Evolutionary conservation across 64 coral and sea anemone species (phyloP).

Genomic region (Dendronephthya gigantea): DNA sequence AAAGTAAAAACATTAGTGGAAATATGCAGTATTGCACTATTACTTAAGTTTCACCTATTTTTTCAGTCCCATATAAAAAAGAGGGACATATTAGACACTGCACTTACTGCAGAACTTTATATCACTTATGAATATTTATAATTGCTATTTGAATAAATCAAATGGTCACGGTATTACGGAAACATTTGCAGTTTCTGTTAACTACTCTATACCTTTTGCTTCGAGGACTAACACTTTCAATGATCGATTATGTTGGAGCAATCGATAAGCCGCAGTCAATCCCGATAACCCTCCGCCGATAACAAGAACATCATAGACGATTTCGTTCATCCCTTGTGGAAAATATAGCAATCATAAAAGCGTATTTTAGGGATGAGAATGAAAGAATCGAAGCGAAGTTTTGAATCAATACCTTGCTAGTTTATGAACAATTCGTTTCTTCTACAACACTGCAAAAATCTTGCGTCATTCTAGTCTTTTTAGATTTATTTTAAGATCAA

Average conservation of each 20-base stretch:
- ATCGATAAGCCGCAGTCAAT: slow-evolving; percentile 60
- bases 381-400: neutral
- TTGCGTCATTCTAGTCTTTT: neutral
- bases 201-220: slow-evolving; percentile 63
- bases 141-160: neutral
- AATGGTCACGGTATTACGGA: neutral
- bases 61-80: too few species aligned
- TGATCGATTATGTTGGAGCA: slow-evolving; percentile 40
- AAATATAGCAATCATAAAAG: neutral
- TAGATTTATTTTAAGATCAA: too few species aligned
- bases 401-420: neutral
- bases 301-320: slow-evolving; percentile 57
- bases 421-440: neutral
- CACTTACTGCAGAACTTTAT: neutral
- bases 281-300: slow-evolving; percentile 79
- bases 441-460: neutral
- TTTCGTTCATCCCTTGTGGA: neutral
- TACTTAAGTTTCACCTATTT: too few species aligned
- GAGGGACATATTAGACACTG: too few species aligned
- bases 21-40: too few species aligned
- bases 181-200: neutral
- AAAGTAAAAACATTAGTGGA: too few species aligned
- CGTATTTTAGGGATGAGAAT: neutral
- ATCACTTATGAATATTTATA: neutral
- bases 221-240: slow-evolving; percentile 65